Percentiles rank a stretch among this genome's conserved stretches.
These are phyloP conservation scores for Amphilophus citrinellus DNA, from an alignment of 2,113 vertebrate species.

Conservation along the genomic window DNA sequence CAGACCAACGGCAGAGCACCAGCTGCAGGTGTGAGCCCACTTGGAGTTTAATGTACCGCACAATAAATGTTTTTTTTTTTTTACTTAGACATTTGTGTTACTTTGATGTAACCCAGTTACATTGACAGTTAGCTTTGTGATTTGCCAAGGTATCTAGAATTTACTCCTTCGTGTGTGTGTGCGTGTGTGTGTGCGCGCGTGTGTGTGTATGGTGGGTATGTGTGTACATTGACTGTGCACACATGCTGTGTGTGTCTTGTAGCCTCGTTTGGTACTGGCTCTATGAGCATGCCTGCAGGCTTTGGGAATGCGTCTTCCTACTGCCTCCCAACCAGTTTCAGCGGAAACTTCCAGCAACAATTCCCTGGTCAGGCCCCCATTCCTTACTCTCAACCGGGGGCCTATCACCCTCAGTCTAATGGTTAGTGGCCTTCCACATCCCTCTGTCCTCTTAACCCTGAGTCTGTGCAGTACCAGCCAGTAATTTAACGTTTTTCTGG, in stretches of 20 bases:
- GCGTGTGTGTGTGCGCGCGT: not conserved
- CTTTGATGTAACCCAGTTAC: conserved; percentile 56
- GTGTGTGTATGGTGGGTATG: conserved; percentile 21
- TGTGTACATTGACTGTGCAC: conserved; percentile 48
- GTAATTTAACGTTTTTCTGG: not conserved
- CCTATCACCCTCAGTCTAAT: conserved; percentile 94
- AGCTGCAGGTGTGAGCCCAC: conserved; percentile 68
- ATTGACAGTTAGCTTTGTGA: conserved; percentile 48
- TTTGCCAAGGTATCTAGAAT: conserved; percentile 49
- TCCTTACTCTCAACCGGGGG: conserved; percentile 90
- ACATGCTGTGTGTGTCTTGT: conserved; percentile 70
- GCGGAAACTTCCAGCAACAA: conserved; percentile 95
- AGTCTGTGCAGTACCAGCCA: conserved; percentile 48
- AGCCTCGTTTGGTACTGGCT: conserved; percentile 93
- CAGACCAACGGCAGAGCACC: conserved; percentile 91
- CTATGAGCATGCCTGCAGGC: conserved; percentile 97
- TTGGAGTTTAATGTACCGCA: not conserved
- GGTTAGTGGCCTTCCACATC: conserved; percentile 82
- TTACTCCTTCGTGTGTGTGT: conserved; percentile 25
- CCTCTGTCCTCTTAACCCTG: conserved; percentile 25
- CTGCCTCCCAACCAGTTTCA: conserved; percentile 98
- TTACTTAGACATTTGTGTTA: conserved; percentile 19
- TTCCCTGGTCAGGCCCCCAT: conserved; percentile 91
- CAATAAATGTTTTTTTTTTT: not conserved
- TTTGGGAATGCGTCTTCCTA: conserved; percentile 92